Evolutionary conservation across 2,113 vertebrate species (phyloP).

Genomic region (Heterocephalus glaber): DNA sequence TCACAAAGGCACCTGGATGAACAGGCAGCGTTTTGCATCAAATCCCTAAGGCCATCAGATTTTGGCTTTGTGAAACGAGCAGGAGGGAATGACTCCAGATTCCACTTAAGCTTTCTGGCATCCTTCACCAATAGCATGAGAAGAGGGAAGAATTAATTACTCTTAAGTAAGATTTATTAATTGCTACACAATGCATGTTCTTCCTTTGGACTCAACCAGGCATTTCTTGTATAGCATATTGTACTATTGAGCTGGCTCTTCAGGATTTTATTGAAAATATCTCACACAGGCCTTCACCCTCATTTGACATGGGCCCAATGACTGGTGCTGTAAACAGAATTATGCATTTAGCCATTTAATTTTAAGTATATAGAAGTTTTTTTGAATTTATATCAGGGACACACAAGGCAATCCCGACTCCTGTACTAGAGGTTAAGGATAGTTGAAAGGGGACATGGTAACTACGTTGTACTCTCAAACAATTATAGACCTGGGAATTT

Average conservation of each 20-base stretch:
- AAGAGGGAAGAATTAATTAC: neutral
- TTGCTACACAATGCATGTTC: neutral
- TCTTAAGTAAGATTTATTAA: slow-evolving; percentile 38
- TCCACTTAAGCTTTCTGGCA: neutral
- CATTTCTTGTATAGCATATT: neutral
- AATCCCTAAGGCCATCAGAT: neutral
- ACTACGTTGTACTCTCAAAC: too few relatives aligned
- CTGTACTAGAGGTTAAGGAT: neutral
- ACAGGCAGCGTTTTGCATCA: neutral
- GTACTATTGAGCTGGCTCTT: neutral
- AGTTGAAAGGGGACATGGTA: neutral
- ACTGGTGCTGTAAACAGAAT: neutral
- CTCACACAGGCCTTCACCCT: neutral
- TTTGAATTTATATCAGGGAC: neutral
- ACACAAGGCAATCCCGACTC: neutral
- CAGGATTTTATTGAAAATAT: neutral
- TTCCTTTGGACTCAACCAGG: neutral
- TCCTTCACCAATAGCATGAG: neutral
- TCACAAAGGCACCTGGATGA: neutral
- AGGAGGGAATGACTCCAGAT: neutral
- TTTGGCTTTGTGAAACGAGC: slow-evolving; percentile 2
- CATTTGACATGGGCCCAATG: neutral
- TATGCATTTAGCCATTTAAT: neutral
- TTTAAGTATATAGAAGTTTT: neutral
- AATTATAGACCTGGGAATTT: neutral